phyloP scores from a whole-genome alignment of 1,140 invertebrate species.

The Helicorthomorpha holstii region DNA sequence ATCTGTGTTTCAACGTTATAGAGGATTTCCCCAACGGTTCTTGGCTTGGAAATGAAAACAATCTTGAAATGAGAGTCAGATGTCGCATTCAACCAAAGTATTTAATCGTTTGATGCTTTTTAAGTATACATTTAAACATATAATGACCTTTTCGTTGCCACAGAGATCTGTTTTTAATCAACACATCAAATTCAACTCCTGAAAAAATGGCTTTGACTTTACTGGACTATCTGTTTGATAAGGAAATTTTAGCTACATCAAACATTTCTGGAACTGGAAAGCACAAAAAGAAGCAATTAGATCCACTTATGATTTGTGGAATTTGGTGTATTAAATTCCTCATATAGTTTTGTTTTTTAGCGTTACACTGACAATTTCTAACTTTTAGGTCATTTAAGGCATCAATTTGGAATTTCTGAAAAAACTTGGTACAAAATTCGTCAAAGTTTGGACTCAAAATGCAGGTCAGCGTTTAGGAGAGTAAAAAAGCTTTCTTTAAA shows the following conservation, averaged over 20 bases:
- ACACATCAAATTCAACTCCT: conserved; percentile 32
- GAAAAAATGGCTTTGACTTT: conserved; percentile 38
- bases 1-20: conserved; percentile 9
- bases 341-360: neutral
- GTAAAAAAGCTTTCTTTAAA: no score
- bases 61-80: conserved; percentile 26
- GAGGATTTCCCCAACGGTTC: conserved; percentile 28
- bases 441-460: conserved; percentile 38
- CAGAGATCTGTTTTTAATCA: conserved; percentile 35
- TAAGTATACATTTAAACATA: neutral
- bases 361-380: neutral
- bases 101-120: neutral
- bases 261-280: conserved; percentile 36
- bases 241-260: conserved; percentile 32
- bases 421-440: conserved; percentile 36
- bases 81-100: conserved; percentile 25
- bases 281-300: conserved; percentile 35
- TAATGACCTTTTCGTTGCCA: conserved; percentile 11
- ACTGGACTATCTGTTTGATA: conserved; percentile 34
- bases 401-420: conserved; percentile 32
- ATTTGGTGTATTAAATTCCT: conserved; percentile 25
- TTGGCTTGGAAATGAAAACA: conserved; percentile 28
- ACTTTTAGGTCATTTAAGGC: conserved; percentile 29
- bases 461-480: conserved; percentile 31
- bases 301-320: conserved; percentile 36